Evolutionary conservation across 2,888 invertebrate species (phyloP).

Genomic region (Heliconius aoede): DNA sequence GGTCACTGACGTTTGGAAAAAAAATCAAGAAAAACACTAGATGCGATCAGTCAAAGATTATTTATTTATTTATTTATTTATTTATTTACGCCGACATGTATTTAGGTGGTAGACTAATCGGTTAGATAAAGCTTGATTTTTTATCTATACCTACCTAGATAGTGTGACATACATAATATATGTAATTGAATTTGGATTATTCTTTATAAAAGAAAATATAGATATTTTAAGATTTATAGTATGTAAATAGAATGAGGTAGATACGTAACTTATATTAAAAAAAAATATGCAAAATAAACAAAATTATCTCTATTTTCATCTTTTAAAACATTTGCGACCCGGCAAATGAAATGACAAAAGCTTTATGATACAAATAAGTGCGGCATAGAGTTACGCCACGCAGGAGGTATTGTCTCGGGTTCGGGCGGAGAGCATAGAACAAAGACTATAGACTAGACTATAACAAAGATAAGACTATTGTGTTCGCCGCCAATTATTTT

Average conservation of each 20-base stretch:
- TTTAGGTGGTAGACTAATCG: slow-evolving; percentile 30
- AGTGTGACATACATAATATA: slow-evolving; percentile 24
- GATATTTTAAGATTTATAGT: neutral
- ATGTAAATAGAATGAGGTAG: neutral
- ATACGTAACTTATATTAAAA: neutral
- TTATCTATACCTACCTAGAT: slow-evolving; percentile 21
- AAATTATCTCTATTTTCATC: no score
- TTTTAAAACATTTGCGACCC: no score
- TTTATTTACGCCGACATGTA: slow-evolving; percentile 20
- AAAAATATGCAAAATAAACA: no score
- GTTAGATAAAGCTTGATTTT: slow-evolving; percentile 17
- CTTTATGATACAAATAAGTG: no score
- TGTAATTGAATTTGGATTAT: slow-evolving; percentile 1
- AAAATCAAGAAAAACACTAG: slow-evolving; percentile 35
- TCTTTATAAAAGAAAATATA: neutral
- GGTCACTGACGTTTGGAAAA: slow-evolving; percentile 46
- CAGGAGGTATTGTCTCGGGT: no score
- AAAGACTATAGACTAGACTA: no score
- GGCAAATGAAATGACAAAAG: no score
- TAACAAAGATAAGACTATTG: no score
- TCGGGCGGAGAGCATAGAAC: no score
- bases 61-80: slow-evolving; percentile 14
- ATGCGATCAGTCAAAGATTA: slow-evolving; percentile 35
- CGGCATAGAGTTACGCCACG: no score
- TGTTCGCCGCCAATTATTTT: neutral